Percentiles rank a stretch among this genome's conserved stretches.
These are phyloP conservation scores for Rattus norvegicus DNA, from an alignment of 2,113 vertebrate genomes.

Conservation along the genomic window GRCr8 NC_086029.1:46592001-46592500, in stretches of 20 bases:
- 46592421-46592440: not conserved
- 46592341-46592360: not conserved
- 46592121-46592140: conserved; percentile 93
- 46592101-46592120: conserved; percentile 81
- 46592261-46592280: too few species aligned
- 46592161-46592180: conserved; percentile 93
- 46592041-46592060: not conserved
- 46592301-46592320: not conserved
- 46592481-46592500: not conserved
- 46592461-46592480: too few species aligned
- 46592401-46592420: not conserved
- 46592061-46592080: not conserved
- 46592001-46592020: not conserved
- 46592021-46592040: accelerated
- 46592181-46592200: accelerated
- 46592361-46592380: not conserved
- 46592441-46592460: not conserved
- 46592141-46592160: conserved; percentile 91
- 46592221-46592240: accelerated
- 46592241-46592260: too few species aligned
- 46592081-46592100: not conserved
- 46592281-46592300: not conserved
- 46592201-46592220: not conserved
- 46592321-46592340: not conserved
- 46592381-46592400: not conserved